phyloP scores from a whole-genome alignment of 2,888 invertebrate species.

The Cheiracanthium punctorium region DNA sequence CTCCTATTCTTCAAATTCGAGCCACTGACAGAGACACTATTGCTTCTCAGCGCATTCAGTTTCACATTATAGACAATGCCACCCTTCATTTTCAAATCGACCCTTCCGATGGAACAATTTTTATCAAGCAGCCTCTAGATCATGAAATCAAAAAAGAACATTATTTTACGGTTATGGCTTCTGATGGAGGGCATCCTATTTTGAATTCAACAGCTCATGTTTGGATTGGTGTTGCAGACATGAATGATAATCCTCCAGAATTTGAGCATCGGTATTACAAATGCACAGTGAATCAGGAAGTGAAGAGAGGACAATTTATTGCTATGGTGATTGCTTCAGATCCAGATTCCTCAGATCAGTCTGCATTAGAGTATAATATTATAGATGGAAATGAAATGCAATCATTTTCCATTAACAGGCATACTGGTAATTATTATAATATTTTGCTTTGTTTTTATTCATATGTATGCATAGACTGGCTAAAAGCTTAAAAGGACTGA shows the following conservation, averaged over 20 bases:
- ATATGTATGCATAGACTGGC: too few relatives aligned
- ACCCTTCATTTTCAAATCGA: conserved; percentile 87
- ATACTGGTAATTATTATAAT: conserved; percentile 74
- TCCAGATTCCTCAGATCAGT: conserved; percentile 85
- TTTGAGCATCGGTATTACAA: conserved; percentile 88
- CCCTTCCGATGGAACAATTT: conserved; percentile 84
- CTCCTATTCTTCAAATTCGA: conserved; percentile 74
- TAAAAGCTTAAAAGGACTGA: too few relatives aligned
- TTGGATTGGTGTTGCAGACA: conserved; percentile 88
- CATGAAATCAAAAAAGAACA: conserved; percentile 84
- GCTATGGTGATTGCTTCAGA: conserved; percentile 92
- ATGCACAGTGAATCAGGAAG: conserved; percentile 86
- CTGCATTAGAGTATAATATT: conserved; percentile 86
- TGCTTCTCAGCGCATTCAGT: conserved; percentile 82
- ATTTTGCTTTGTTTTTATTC: too few relatives aligned
- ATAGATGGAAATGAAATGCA: conserved; percentile 85
- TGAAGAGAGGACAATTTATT: conserved; percentile 89
- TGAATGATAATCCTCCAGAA: conserved; percentile 92
- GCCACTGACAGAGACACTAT: conserved; percentile 75
- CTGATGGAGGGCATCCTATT: conserved; percentile 87
- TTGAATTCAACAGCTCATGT: conserved; percentile 88
- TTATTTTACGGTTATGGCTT: conserved; percentile 87
- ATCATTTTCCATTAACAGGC: conserved; percentile 75
- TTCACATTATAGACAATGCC: conserved; percentile 79
- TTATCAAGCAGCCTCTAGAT: conserved; percentile 86